Evolutionary conservation across 2,113 vertebrate genomes (phyloP).

Genomic region (Tangachromis dhanisi): DNA sequence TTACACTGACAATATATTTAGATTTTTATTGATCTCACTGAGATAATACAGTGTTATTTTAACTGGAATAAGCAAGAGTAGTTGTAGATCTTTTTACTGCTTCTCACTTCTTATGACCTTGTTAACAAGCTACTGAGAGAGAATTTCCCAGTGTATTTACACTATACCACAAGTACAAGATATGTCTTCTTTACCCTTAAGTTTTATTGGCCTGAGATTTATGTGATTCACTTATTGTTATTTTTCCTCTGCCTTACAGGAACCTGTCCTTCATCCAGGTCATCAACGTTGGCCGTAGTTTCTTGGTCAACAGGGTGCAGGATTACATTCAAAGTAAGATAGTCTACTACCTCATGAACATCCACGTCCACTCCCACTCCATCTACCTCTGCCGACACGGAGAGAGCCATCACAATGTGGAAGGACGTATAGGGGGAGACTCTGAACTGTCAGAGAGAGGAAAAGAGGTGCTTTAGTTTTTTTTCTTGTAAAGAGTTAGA

Average conservation of each 20-base stretch:
- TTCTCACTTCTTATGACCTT: neutral
- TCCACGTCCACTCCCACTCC: constrained; percentile 90
- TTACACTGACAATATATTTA: neutral
- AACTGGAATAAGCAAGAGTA: neutral
- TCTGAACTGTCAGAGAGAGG: constrained; percentile 82
- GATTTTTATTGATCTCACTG: neutral
- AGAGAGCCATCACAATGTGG: constrained; percentile 84
- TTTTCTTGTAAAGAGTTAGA: neutral
- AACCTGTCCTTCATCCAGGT: constrained; percentile 95
- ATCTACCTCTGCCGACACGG: constrained; percentile 96
- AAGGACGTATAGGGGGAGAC: constrained; percentile 88
- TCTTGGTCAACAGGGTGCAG: constrained; percentile 91
- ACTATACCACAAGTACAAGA: neutral
- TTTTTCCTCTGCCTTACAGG: constrained; percentile 59
- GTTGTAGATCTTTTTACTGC: neutral
- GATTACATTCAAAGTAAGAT: constrained; percentile 99
- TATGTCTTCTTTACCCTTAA: neutral
- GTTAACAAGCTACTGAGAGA: neutral
- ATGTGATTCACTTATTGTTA: neutral
- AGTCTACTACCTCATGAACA: constrained; percentile 99
- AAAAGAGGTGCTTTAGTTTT: constrained; percentile 75
- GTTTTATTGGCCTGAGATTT: neutral
- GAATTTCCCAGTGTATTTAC: neutral
- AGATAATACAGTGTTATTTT: neutral
- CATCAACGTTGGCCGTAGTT: constrained; percentile 90